Base-by-base conservation (phyloP, 2,888 invertebrate species). In the Subacronicta megacephala region DNA sequence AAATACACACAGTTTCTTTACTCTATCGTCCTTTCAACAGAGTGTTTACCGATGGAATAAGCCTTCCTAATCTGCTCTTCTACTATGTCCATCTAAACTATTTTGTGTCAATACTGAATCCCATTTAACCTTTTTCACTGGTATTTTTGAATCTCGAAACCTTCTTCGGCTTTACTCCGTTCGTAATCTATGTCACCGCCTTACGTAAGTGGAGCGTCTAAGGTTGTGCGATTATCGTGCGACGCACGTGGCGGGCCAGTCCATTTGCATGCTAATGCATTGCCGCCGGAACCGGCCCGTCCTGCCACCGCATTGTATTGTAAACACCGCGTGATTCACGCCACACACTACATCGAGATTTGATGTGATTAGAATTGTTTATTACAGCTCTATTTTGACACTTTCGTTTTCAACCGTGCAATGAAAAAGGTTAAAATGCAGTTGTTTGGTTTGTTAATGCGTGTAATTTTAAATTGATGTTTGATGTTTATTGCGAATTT, bases 191-290 rank as follows among this genome's bases (percentile, higher is more conserved):
- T 72, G 45, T 65, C 57, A 46, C 31, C 26, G 16, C 16, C 38
- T 13, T 52, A 20, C 31, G 35, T 65, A 71, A 66, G 51, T 62
- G 47, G 57, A 62, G 55, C 55, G 41, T 53, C 60, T 54, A 55
- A 70, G 45, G 59, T 58, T 56, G 35, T 53, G 44, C 52, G 63
- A 66, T 72, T 60, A 60, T 43, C 53, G 46, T 64, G 67, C 63
- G 53, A 47, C 12, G 57, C 75, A 65, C 70, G 72, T 70, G 64
- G 74, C 62, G 64, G 77, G 72, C 68, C 69, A 16, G 62, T 59
- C 60, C 70, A 80, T 81, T 81, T 78, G 73, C 81, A 81, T 81
- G 75, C 59, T 71, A 81, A 81, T 81, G 62, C 58, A 10, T 6
- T 16, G 26, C 49, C 15, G 29, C 66, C 60, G 72, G 71, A 70